Percentiles rank a stretch among this genome's conserved stretches.
These are phyloP conservation scores for Callosobruchus maculatus DNA, from an alignment of 2,888 invertebrate species.

Conservation along the genomic window DNA sequence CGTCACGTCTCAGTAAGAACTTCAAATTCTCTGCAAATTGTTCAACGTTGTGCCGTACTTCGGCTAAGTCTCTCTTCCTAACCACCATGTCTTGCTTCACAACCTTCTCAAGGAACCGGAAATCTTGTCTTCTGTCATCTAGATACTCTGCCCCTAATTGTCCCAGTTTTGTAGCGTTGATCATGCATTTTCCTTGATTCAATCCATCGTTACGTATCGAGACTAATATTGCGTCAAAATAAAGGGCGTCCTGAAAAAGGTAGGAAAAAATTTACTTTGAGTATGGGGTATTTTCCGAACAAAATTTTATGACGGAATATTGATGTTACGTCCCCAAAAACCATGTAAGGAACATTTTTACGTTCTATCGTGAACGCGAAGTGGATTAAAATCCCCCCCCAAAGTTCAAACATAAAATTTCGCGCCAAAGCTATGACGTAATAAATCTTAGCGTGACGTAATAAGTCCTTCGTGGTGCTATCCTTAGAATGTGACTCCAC, in stretches of 20 bases:
- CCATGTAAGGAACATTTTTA: too few relatives aligned
- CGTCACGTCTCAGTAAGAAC: slow-evolving; percentile 49
- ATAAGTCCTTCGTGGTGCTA: too few relatives aligned
- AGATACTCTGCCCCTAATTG: slow-evolving; percentile 65
- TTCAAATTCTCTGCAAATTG: slow-evolving; percentile 48
- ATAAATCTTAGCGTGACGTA: too few relatives aligned
- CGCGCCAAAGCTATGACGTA: too few relatives aligned
- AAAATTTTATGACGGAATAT: too few relatives aligned
- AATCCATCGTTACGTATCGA: slow-evolving; percentile 58
- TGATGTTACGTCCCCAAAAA: too few relatives aligned
- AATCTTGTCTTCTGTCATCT: slow-evolving; percentile 61
- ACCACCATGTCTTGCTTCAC: slow-evolving; percentile 63
- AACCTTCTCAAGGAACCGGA: slow-evolving; percentile 55
- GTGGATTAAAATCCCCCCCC: too few relatives aligned
- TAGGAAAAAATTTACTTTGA: neutral
- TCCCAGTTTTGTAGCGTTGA: slow-evolving; percentile 63
- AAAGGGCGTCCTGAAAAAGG: slow-evolving; percentile 57
- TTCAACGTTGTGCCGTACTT: slow-evolving; percentile 48
- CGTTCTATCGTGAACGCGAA: too few relatives aligned
- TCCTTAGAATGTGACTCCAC: too few relatives aligned
- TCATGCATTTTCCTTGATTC: slow-evolving; percentile 60
- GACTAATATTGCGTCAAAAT: slow-evolving; percentile 60
- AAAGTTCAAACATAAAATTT: too few relatives aligned
- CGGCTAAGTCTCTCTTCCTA: slow-evolving; percentile 55
- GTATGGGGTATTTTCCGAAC: too few relatives aligned